phyloP scores from a whole-genome alignment of 2,888 invertebrate genomes.

The Latrodectus elegans region DNA sequence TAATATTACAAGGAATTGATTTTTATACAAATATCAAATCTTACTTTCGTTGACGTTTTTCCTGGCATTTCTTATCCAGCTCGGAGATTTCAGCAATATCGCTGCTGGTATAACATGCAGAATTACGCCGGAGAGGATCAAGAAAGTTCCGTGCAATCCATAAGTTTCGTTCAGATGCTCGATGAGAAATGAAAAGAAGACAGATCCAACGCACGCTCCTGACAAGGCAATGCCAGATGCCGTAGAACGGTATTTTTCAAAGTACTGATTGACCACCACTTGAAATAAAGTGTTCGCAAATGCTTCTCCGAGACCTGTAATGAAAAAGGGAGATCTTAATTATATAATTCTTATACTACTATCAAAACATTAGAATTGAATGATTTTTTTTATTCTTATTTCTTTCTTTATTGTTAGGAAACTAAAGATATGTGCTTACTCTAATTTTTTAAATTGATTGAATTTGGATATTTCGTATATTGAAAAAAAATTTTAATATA shows the following conservation, averaged over 20 bases:
- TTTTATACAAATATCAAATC: background rate
- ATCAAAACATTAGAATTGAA: no score
- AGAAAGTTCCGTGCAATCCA: slow-evolving; percentile 68
- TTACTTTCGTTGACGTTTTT: slow-evolving; percentile 41
- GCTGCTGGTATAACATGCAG: slow-evolving; percentile 63
- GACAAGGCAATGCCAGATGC: slow-evolving; percentile 70
- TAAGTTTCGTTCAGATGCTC: slow-evolving; percentile 60
- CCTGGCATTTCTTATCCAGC: slow-evolving; percentile 33
- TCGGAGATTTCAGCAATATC: slow-evolving; percentile 48
- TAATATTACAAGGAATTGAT: no score
- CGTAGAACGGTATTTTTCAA: slow-evolving; percentile 68
- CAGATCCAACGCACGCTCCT: slow-evolving; percentile 70
- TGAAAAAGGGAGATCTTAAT: background rate
- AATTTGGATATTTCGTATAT: no score
- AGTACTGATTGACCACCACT: slow-evolving; percentile 71
- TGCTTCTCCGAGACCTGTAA: slow-evolving; percentile 68
- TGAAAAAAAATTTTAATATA: no score
- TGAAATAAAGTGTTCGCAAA: slow-evolving; percentile 69
- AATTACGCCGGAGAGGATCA: slow-evolving; percentile 63
- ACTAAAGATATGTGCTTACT: no score
- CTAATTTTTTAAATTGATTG: no score
- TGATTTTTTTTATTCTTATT: no score
- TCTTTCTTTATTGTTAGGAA: no score
- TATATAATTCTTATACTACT: no score
- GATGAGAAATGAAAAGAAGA: slow-evolving; percentile 69